Conservation (phyloP, 2,113 vertebrate genomes). For the Dermatemys mawii region DNA sequence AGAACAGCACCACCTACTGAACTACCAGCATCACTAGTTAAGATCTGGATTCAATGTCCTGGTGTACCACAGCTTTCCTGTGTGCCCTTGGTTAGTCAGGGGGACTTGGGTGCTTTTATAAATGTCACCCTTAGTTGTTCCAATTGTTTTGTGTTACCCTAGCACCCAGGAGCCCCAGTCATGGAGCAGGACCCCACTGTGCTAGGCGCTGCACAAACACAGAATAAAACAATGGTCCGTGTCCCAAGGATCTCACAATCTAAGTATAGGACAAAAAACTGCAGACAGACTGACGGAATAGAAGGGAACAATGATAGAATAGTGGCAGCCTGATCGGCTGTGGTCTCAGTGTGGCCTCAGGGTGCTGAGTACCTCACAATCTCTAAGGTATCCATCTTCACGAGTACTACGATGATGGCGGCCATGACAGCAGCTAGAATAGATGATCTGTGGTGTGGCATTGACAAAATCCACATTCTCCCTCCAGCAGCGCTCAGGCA, state of each 20-base stretch:
- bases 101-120: no score
- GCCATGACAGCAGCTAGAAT: neutral
- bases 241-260: neutral
- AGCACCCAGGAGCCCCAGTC: no score
- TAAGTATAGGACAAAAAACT: neutral
- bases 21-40: neutral
- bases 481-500: neutral
- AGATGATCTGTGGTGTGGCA: neutral
- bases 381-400: no score
- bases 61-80: no score
- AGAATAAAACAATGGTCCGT: neutral
- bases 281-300: neutral
- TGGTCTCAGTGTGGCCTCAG: neutral
- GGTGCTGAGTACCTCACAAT: no score
- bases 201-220: neutral
- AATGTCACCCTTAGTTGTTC: neutral
- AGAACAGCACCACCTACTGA: neutral
- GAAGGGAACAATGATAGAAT: neutral
- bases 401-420: no score
- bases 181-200: no score
- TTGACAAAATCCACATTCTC: neutral
- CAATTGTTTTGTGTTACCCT: neutral
- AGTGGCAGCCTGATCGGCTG: neutral
- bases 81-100: no score
- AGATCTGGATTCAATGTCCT: no score